A percentile compares a stretch with the other conserved stretches of the same genome.
Evolutionary conservation across 2,888 invertebrate species (phyloP).

Genomic region (Carpatolechia fugitivella): DNA sequence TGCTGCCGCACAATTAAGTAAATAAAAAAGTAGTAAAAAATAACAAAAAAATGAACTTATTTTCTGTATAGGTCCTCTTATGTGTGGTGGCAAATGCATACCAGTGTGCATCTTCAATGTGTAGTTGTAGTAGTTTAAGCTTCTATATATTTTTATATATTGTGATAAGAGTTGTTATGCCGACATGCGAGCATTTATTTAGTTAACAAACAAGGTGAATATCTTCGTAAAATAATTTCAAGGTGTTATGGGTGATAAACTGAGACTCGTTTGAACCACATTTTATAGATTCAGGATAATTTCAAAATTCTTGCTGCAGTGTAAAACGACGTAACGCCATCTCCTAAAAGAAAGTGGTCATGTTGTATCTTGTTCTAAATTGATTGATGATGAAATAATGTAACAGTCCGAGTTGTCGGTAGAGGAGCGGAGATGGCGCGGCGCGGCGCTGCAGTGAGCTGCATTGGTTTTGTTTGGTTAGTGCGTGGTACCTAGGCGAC

Average conservation of each 20-base stretch:
- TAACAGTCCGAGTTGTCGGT: too few species aligned
- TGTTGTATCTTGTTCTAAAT: too few species aligned
- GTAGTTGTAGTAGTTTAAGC: conserved; percentile 76
- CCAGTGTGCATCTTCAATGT: conserved; percentile 71
- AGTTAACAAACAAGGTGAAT: conserved; percentile 62
- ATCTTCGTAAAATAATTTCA: conserved; percentile 46
- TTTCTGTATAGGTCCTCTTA: conserved; percentile 50
- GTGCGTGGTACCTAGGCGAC: conserved; percentile 71
- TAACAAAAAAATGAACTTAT: conserved; percentile 39
- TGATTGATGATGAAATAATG: too few species aligned
- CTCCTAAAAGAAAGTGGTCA: too few species aligned
- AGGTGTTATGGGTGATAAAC: conserved; percentile 56
- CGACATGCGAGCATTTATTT: conserved; percentile 76
- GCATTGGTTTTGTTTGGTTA: conserved; percentile 17
- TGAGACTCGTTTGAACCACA: conserved; percentile 28
- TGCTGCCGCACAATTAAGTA: conserved; percentile 75
- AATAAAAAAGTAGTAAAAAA: conserved; percentile 45
- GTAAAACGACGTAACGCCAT: not conserved
- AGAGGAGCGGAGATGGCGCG: too few species aligned
- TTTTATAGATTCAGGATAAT: not conserved
- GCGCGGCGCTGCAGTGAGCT: too few species aligned
- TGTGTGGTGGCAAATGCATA: conserved; percentile 77
- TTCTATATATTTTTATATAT: conserved; percentile 79
- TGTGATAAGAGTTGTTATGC: conserved; percentile 79
- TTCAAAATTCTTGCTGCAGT: not conserved